phyloP scores from a whole-genome alignment of 2,797 vertebrate species.

The Manis crassicaudata region DNA sequence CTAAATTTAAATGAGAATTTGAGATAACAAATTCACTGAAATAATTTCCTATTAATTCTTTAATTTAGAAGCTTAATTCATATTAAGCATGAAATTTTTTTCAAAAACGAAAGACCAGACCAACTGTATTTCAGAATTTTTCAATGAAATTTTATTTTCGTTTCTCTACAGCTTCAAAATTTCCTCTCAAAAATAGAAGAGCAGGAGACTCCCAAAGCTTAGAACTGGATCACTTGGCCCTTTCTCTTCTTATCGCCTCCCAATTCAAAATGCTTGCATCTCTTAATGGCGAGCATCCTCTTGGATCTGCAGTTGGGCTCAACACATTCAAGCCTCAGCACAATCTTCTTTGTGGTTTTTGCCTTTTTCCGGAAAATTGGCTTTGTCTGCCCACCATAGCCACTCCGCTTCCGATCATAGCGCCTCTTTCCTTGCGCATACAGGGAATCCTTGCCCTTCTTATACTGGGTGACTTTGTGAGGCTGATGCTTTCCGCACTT shows the following conservation, averaged over 20 bases:
- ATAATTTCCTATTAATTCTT: neutral
- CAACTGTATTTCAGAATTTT: no score
- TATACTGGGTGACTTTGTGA: conserved; percentile 99
- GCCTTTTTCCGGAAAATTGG: conserved; percentile 99
- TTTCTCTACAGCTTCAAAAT: conserved; percentile 17
- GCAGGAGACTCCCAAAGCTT: conserved; percentile 75
- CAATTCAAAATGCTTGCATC: conserved; percentile 99
- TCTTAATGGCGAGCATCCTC: conserved; percentile 99
- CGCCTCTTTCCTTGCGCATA: conserved; percentile 98
- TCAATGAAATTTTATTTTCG: conserved; percentile 61
- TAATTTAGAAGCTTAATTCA: neutral
- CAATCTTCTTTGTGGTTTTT: conserved; percentile 99
- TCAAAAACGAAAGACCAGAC: no score
- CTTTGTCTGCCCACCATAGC: conserved; percentile 97
- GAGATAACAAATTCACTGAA: neutral
- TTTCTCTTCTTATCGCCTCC: conserved; percentile 99
- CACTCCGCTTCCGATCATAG: conserved; percentile 97
- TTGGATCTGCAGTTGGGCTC: conserved; percentile 99
- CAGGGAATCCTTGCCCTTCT: conserved; percentile 98
- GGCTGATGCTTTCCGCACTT: conserved; percentile 98
- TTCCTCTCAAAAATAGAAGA: neutral
- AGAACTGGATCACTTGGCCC: conserved; percentile 99
- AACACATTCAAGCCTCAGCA: conserved; percentile 97
- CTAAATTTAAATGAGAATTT: conserved; percentile 7
- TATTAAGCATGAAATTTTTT: neutral